Evolutionary conservation across 1,140 invertebrate genomes (phyloP).

Genomic region (Aphis craccivora): DNA sequence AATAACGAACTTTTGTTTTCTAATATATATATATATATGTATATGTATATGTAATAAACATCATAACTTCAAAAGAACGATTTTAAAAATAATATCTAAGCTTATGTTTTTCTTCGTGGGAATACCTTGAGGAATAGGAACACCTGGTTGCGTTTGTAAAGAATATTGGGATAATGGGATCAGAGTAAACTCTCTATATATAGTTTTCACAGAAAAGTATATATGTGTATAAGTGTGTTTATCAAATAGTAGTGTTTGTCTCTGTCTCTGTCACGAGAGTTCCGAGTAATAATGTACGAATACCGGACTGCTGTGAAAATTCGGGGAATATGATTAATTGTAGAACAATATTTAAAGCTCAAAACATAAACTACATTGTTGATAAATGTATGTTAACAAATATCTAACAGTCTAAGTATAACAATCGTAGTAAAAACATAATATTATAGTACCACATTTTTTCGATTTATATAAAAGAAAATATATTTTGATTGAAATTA

Average conservation of each 20-base stretch:
- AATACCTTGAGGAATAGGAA: neutral
- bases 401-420: neutral
- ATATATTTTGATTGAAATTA: neutral
- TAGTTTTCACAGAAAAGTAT: neutral
- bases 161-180: conserved; percentile 4
- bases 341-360: neutral
- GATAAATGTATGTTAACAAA: neutral
- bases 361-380: neutral
- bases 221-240: neutral
- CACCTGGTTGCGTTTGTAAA: neutral
- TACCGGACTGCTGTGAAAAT: neutral
- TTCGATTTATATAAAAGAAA: neutral
- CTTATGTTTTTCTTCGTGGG: neutral
- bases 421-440: neutral
- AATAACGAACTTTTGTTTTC: neutral
- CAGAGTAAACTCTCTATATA: conserved; percentile 16
- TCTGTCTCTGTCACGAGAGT: neutral
- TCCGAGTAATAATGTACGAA: neutral
- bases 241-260: neutral
- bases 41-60: neutral
- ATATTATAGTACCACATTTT: neutral
- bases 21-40: neutral
- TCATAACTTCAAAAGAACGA: neutral
- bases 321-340: neutral
- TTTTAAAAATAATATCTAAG: neutral